Base-by-base conservation (phyloP, 2,888 invertebrate genomes). In the Micoletzkya japonica region DNA sequence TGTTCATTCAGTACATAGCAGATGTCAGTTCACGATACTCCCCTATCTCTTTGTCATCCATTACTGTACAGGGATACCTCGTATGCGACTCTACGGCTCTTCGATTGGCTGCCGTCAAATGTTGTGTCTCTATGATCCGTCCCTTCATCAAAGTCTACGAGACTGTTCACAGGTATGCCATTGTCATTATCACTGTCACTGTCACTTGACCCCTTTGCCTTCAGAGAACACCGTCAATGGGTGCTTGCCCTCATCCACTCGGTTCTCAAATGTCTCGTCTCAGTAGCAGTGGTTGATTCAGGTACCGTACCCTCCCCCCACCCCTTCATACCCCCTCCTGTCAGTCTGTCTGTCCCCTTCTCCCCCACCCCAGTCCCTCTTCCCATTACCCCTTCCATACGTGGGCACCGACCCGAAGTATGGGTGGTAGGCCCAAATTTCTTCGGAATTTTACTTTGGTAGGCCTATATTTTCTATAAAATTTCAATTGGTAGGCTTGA, bases 261-360 rank as follows among this genome's bases (percentile, higher is more conserved):
- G 85, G 95, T 97, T 3, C 89, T 98, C 26, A 91, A 92, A 64
- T 93, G 95, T 85, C 88, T 98, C 49, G 88, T 98, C 1, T 91
- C 93, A 50, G 95, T 95, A 4, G 94, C 95, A 52, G 93, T 97
- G 64, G 95, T 95, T 3, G 97, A 98, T 86, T 91, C 92, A 73
- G 89, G 90, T 90, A 69, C 17, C 30, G 20, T 34, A 14, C 0
- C 30, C 20, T n/a, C n/a, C 17, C 30, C 20, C 10, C 30, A 1
- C 32, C 30, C 2, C 17, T 30, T 28, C 28, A 28, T 32, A 56
- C 14, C 0, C 20, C 2, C n/a, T 52, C n/a, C 20, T 52, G n/a
- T 7, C n/a, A n/a, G n/a, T n/a, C n/a, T n/a, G n/a, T n/a, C n/a
- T n/a, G n/a, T n/a, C n/a, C n/a, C n/a, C n/a, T n/a, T n/a, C n/a